Conservation (phyloP, 1,140 invertebrate genomes). For the Capitella teleta region DNA sequence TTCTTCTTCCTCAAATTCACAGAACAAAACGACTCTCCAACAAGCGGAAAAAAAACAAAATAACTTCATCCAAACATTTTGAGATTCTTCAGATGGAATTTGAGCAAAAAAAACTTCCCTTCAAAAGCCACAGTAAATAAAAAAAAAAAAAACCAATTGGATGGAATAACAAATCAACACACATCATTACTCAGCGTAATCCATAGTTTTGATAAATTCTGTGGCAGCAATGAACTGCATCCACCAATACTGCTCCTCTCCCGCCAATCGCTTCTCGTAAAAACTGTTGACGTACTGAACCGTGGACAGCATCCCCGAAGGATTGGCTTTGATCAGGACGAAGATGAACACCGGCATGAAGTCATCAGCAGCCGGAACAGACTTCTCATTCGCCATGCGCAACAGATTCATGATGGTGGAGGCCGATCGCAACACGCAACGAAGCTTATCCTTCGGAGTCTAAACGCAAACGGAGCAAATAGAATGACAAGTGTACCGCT, state of each 20-base stretch:
- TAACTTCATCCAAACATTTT: too few species aligned
- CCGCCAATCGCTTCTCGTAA: slow-evolving; percentile 67
- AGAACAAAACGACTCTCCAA: too few species aligned
- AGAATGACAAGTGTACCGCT: background rate
- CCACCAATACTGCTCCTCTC: slow-evolving; percentile 97
- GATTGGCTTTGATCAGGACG: slow-evolving; percentile 89
- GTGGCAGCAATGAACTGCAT: slow-evolving; percentile 92
- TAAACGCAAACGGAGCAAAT: slow-evolving; percentile 14
- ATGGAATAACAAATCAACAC: too few species aligned
- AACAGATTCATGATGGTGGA: slow-evolving; percentile 81
- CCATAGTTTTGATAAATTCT: slow-evolving; percentile 97
- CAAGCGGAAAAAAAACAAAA: too few species aligned
- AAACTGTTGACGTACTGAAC: slow-evolving; percentile 93
- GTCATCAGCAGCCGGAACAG: slow-evolving; percentile 90
- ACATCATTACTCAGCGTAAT: too few species aligned
- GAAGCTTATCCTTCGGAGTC: slow-evolving; percentile 87
- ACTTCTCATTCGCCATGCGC: slow-evolving; percentile 62
- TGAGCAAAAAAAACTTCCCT: too few species aligned
- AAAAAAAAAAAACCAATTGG: too few species aligned
- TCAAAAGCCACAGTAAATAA: too few species aligned
- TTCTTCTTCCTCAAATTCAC: too few species aligned
- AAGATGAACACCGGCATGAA: slow-evolving; percentile 92
- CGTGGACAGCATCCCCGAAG: slow-evolving; percentile 84
- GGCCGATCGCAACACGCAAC: slow-evolving; percentile 73
- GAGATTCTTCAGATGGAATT: too few species aligned